phyloP scores from a whole-genome alignment of 1,140 invertebrate species.

The Euwallacea fornicatus region DNA sequence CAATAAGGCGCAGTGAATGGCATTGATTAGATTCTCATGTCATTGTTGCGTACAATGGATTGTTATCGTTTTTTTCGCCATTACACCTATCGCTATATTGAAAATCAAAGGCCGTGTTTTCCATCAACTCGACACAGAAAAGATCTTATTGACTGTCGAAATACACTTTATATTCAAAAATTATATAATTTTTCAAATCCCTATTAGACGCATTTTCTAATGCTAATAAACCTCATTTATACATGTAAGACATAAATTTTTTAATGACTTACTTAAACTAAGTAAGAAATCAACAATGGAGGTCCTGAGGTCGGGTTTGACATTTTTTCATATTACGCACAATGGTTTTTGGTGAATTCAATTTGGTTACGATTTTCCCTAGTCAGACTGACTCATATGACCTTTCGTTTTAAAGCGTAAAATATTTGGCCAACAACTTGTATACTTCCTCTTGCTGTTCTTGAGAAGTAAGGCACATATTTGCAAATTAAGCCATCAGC shows the following conservation, averaged over 20 bases:
- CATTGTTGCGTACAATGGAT: conserved; percentile 11
- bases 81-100: no score
- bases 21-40: conserved; percentile 35
- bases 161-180: conserved; percentile 1
- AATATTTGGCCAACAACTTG: no score
- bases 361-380: no score
- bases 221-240: neutral
- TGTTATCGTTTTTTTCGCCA: neutral
- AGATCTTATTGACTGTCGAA: neutral
- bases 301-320: neutral
- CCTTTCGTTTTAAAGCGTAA: no score
- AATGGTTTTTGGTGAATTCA: neutral
- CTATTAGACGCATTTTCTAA: neutral
- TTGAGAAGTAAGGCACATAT: neutral
- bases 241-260: no score
- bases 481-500: neutral
- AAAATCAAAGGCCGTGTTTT: no score
- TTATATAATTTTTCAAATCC: neutral
- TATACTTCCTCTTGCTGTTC: no score
- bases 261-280: no score
- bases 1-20: conserved; percentile 27
- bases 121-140: no score
- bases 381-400: no score
- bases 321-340: neutral
- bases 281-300: neutral